phyloP scores from a whole-genome alignment of 1,140 invertebrate genomes.

The Bombus waltoni region DNA sequence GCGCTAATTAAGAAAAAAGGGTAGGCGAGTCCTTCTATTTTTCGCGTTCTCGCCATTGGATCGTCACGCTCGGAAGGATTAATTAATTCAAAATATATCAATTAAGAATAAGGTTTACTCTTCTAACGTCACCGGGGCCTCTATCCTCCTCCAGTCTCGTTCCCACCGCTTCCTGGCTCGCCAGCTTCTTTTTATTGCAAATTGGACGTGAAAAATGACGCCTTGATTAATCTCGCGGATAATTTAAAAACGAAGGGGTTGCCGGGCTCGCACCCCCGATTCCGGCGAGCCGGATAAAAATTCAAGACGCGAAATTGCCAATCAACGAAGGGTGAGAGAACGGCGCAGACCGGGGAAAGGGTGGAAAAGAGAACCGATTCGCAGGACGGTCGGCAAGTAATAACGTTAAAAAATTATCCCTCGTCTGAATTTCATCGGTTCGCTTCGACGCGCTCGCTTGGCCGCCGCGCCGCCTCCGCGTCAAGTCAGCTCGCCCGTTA shows the following conservation, averaged over 20 bases:
- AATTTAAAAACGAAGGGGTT: slow-evolving; percentile 84
- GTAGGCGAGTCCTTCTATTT: neutral
- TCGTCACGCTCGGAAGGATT: slow-evolving; percentile 77
- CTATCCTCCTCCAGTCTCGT: slow-evolving; percentile 1
- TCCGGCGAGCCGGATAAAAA: slow-evolving; percentile 79
- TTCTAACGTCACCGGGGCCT: slow-evolving; percentile 70
- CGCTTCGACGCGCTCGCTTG: slow-evolving; percentile 76
- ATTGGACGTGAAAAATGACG: slow-evolving; percentile 84
- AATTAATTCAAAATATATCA: slow-evolving; percentile 84
- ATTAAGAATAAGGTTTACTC: slow-evolving; percentile 83
- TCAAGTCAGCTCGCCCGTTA: slow-evolving; percentile 35
- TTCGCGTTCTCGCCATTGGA: slow-evolving; percentile 47
- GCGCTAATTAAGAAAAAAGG: slow-evolving; percentile 81
- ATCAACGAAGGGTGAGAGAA: slow-evolving; percentile 72
- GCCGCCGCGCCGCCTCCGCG: neutral
- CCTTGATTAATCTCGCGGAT: slow-evolving; percentile 84
- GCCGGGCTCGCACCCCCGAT: slow-evolving; percentile 56
- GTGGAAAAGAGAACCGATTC: slow-evolving; percentile 52
- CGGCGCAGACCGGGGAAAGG: slow-evolving; percentile 38
- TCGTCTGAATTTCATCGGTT: slow-evolving; percentile 79
- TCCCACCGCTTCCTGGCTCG: slow-evolving; percentile 39
- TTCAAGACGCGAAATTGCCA: slow-evolving; percentile 83
- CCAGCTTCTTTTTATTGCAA: slow-evolving; percentile 80
- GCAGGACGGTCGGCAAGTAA: slow-evolving; percentile 72
- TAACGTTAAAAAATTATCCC: slow-evolving; percentile 83